Conservation (phyloP, 2,113 vertebrate species). For the Pygathrix nemaeus region DNA sequence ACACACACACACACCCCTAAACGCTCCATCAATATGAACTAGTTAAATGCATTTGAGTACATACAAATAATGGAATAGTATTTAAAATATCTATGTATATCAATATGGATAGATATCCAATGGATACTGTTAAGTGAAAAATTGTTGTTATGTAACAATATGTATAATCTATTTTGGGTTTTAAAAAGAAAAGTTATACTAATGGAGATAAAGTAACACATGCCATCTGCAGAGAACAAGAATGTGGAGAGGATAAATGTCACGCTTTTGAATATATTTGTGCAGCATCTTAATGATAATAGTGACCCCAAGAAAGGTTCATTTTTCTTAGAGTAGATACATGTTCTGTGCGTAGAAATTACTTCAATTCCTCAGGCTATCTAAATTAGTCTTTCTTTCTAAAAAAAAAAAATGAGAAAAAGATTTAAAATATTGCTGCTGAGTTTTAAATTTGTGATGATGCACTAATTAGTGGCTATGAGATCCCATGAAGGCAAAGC, state of each 20-base stretch:
- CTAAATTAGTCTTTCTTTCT: slow-evolving; percentile 14
- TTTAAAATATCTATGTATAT: slow-evolving; percentile 2
- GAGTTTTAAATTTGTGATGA: neutral
- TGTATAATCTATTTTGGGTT: neutral
- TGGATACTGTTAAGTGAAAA: neutral
- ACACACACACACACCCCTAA: neutral
- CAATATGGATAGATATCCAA: neutral
- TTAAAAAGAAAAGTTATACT: neutral
- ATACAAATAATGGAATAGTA: neutral
- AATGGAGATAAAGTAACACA: neutral
- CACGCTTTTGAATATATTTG: neutral
- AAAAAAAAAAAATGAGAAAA: neutral
- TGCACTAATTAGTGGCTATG: neutral
- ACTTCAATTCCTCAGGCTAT: neutral
- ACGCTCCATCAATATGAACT: neutral
- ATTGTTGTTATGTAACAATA: neutral
- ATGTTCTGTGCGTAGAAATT: neutral
- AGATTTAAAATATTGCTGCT: neutral
- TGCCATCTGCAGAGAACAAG: neutral
- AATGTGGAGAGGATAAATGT: neutral
- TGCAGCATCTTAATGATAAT: neutral
- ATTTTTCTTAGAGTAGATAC: neutral
- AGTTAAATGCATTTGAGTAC: neutral
- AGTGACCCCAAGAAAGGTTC: neutral
- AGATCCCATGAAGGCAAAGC: neutral